Evolutionary conservation across 2,888 invertebrate genomes (phyloP).

Genomic region (Stegana nigrithorax): DNA sequence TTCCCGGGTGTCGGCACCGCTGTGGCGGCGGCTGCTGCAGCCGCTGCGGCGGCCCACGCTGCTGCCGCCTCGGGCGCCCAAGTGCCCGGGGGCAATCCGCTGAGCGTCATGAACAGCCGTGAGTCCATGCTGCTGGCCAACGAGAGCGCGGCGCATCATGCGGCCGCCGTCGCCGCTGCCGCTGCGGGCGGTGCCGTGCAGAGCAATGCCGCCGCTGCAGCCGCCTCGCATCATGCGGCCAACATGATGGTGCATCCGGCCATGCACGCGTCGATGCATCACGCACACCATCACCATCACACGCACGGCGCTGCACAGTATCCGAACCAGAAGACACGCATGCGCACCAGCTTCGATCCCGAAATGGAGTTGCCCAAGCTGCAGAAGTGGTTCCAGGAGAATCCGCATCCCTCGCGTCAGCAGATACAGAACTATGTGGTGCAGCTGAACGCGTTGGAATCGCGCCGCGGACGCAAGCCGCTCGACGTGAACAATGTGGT

Average conservation of each 20-base stretch:
- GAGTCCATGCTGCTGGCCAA: slow-evolving; percentile 58
- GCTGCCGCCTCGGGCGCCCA: slow-evolving; percentile 47
- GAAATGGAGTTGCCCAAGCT: slow-evolving; percentile 95
- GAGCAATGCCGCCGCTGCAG: slow-evolving; percentile 21
- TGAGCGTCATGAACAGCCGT: slow-evolving; percentile 50
- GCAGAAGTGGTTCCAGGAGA: slow-evolving; percentile 96
- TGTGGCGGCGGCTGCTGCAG: slow-evolving; percentile 70
- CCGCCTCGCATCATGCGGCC: slow-evolving; percentile 54
- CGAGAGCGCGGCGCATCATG: slow-evolving; percentile 52
- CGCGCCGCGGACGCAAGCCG: slow-evolving; percentile 91
- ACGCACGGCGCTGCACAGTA: slow-evolving; percentile 74
- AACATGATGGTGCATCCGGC: slow-evolving; percentile 76
- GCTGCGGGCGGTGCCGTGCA: slow-evolving; percentile 39
- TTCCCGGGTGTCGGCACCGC: slow-evolving; percentile 65
- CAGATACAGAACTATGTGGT: slow-evolving; percentile 97
- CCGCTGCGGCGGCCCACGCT: slow-evolving; percentile 70
- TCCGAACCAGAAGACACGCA: slow-evolving; percentile 86
- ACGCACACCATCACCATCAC: slow-evolving; percentile 68
- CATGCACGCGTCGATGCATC: slow-evolving; percentile 79
- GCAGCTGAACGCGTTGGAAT: slow-evolving; percentile 92
- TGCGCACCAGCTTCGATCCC: slow-evolving; percentile 97
- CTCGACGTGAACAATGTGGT: slow-evolving; percentile 96
- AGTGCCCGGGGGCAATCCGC: slow-evolving; percentile 39
- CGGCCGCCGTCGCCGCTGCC: slow-evolving; percentile 39
- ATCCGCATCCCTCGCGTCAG: slow-evolving; percentile 96